Evolutionary conservation across 2,113 vertebrate genomes (phyloP).

Genomic region (Epinephelus cyanopodus): DNA sequence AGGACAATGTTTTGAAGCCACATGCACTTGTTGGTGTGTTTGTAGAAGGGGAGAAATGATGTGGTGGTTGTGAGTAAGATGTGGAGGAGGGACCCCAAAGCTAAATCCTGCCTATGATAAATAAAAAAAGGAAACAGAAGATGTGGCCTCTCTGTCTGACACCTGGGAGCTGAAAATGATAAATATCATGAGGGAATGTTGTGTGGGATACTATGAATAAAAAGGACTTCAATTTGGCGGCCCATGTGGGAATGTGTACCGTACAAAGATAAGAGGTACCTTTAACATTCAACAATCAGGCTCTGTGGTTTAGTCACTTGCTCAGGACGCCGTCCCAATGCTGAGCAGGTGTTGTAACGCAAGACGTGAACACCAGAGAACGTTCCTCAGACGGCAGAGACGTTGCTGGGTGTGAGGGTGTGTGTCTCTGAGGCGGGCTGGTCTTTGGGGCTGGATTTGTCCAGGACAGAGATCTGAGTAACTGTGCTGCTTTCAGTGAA

Average conservation of each 20-base stretch:
- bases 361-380: fast-evolving
- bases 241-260: neutral
- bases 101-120: neutral
- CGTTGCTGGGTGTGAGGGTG: conserved; percentile 26
- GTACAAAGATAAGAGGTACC: conserved; percentile 10
- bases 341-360: neutral
- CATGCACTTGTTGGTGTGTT: neutral
- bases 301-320: conserved; percentile 30
- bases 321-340: neutral
- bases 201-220: neutral
- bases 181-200: neutral
- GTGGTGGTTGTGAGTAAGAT: neutral
- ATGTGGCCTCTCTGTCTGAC: neutral
- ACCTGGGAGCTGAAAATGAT: neutral
- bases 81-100: conserved; percentile 10
- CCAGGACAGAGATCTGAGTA: conserved; percentile 87
- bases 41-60: neutral
- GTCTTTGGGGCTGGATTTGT: conserved; percentile 84
- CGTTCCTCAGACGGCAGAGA: conserved; percentile 53
- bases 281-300: conserved; percentile 38
- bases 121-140: neutral
- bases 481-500: conserved; percentile 86
- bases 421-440: conserved; percentile 27
- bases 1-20: neutral
- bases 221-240: neutral